A percentile compares a stretch with the other conserved stretches of the same genome.
phyloP scores from a whole-genome alignment of 2,888 invertebrate genomes.

The Ypsolopha sequella region DNA sequence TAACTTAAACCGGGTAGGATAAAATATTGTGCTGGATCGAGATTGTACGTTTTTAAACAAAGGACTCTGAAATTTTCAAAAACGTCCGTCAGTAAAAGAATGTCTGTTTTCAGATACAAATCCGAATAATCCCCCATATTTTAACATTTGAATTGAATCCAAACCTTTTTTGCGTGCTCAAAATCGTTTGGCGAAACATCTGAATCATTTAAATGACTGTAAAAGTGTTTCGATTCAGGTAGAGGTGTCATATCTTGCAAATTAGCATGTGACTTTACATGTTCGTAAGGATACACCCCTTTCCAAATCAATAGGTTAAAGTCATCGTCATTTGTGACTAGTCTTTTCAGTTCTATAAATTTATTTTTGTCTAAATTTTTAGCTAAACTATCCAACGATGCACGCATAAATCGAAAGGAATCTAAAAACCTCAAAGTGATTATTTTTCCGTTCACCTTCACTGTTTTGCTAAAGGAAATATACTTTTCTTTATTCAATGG shows the following conservation, averaged over 20 bases:
- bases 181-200: conserved; percentile 14
- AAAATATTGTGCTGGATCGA: conserved; percentile 9
- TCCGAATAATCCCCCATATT: conserved; percentile 22
- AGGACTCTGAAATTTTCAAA: conserved; percentile 27
- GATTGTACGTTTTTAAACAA: conserved; percentile 17
- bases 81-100: conserved; percentile 22
- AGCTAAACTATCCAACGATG: no score
- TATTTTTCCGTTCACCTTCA: no score
- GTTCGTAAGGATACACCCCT: conserved; percentile 18
- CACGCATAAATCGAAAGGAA: no score
- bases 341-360: conserved; percentile 5
- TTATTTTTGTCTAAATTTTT: no score
- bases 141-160: conserved; percentile 17
- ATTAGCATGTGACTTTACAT: conserved; percentile 12
- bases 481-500: no score
- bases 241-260: conserved; percentile 10
- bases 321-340: conserved; percentile 6
- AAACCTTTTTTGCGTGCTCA: conserved; percentile 16
- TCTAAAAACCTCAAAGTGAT: no score
- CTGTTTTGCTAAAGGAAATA: no score
- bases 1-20: conserved; percentile 13
- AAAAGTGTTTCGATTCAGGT: conserved; percentile 11
- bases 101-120: conserved; percentile 26
- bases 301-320: conserved; percentile 11
- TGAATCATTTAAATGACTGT: conserved; percentile 7